These are phyloP conservation scores for Cyphomyrmex costatus DNA, from an alignment of 1,140 invertebrate species.

Conservation along the genomic window DNA sequence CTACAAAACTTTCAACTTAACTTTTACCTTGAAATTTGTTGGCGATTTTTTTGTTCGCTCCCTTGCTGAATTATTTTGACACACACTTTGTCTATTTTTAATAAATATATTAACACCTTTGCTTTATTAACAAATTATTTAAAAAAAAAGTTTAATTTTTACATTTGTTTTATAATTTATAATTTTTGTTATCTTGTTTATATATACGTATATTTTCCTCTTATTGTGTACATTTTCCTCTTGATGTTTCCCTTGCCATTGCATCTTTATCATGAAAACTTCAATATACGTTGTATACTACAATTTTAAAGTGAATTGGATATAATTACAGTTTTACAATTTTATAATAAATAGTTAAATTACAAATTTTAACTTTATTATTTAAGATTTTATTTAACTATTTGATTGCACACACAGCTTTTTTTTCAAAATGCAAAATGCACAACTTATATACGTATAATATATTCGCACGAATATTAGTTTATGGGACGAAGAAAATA, in stretches of 20 bases:
- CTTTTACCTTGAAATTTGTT: neutral
- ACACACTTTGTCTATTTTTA: constrained; percentile 59
- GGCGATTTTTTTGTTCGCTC: constrained; percentile 26
- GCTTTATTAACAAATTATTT: constrained; percentile 57
- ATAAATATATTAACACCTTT: constrained; percentile 46
- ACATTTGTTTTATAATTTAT: neutral
- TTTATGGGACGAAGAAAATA: neutral
- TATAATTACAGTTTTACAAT: neutral
- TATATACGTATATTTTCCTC: constrained; percentile 6
- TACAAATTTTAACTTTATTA: constrained; percentile 1
- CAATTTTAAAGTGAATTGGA: neutral
- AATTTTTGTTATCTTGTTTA: neutral
- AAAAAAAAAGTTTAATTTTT: constrained; percentile 46
- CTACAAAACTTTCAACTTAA: neutral
- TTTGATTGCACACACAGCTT: neutral
- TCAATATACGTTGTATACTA: constrained; percentile 1
- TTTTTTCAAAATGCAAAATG: constrained; percentile 28
- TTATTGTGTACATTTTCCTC: constrained; percentile 14
- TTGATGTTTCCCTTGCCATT: neutral
- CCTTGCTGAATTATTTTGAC: constrained; percentile 57
- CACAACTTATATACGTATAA: neutral
- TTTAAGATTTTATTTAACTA: constrained; percentile 12
- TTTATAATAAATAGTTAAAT: constrained; percentile 16
- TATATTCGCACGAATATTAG: neutral
- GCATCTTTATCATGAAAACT: constrained; percentile 1